phyloP scores from a whole-genome alignment of 2,888 invertebrate species.

The Lissocephala sabroskyi region DNA sequence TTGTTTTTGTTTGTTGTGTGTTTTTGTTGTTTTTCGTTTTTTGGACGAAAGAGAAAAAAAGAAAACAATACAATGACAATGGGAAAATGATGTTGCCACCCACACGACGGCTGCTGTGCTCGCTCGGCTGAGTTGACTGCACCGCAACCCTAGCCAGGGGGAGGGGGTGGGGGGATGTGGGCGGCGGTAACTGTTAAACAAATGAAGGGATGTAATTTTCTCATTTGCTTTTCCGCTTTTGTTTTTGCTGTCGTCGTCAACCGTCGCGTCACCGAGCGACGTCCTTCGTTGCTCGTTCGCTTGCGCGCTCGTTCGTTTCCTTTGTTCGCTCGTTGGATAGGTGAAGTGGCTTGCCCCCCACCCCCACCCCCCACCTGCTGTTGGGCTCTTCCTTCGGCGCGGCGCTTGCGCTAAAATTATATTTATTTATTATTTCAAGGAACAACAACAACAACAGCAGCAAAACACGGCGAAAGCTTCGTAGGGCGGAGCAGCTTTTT shows the following conservation, averaged over 20 bases:
- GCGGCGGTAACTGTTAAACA: constrained; percentile 52
- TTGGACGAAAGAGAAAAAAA: too few relatives aligned
- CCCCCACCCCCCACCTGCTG: too few relatives aligned
- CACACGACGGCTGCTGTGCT: constrained; percentile 40
- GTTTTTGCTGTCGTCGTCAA: constrained; percentile 33
- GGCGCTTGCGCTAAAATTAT: constrained; percentile 72
- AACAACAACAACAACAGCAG: not conserved
- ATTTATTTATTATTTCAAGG: constrained; percentile 71
- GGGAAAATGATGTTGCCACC: constrained; percentile 64
- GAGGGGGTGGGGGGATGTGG: constrained; percentile 5
- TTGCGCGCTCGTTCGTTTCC: not conserved
- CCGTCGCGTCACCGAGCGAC: not conserved
- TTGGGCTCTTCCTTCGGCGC: constrained; percentile 35
- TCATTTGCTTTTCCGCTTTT: constrained; percentile 55
- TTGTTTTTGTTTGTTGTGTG: too few relatives aligned
- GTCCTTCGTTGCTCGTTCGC: constrained; percentile 2
- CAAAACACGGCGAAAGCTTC: too few relatives aligned
- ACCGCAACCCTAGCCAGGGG: not conserved
- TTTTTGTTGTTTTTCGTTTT: too few relatives aligned
- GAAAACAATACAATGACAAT: too few relatives aligned
- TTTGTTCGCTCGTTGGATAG: constrained; percentile 1
- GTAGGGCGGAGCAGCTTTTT: constrained; percentile 17
- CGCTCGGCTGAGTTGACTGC: not conserved
- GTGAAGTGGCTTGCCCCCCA: not conserved
- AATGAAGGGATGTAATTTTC: constrained; percentile 72